A percentile compares a stretch with the other conserved stretches of the same genome.
These are phyloP conservation scores for Aulostomus chinensis DNA, from an alignment of 2,797 vertebrate species.

Conservation along the genomic window DNA sequence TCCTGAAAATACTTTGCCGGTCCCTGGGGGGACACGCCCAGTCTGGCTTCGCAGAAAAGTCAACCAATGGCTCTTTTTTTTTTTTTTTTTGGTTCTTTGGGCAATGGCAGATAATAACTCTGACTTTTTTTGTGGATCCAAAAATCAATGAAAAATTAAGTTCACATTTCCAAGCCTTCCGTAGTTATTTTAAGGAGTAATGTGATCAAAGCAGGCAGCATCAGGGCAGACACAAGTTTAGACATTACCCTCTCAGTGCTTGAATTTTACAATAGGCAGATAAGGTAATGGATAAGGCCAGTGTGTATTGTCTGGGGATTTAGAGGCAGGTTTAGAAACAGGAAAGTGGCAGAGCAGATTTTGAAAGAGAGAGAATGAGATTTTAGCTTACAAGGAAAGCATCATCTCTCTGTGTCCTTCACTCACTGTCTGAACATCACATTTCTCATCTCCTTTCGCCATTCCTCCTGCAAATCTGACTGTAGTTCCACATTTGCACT, in stretches of 20 bases:
- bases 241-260: not conserved
- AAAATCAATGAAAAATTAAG: not conserved
- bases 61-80: too few relatives aligned
- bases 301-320: constrained; percentile 5
- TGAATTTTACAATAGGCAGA: not conserved
- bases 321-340: constrained; percentile 15
- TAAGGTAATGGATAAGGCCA: constrained; percentile 7
- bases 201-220: not conserved
- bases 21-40: too few relatives aligned
- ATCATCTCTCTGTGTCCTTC: not conserved
- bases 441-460: constrained; percentile 11
- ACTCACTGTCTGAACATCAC: constrained; percentile 15
- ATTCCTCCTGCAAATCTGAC: constrained; percentile 22
- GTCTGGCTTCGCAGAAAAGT: too few relatives aligned
- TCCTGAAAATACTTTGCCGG: too few relatives aligned
- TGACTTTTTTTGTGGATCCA: too few relatives aligned
- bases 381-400: constrained; percentile 9
- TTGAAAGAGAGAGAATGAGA: constrained; percentile 12
- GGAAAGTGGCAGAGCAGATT: constrained; percentile 31
- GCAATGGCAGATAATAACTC: not conserved
- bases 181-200: constrained; percentile 5
- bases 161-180: not conserved
- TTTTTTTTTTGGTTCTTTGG: too few relatives aligned
- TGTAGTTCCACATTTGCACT: not conserved
- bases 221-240: not conserved